Base-by-base conservation (phyloP, 1,140 invertebrate species). In the Schlechtendalia chinensis region DNA sequence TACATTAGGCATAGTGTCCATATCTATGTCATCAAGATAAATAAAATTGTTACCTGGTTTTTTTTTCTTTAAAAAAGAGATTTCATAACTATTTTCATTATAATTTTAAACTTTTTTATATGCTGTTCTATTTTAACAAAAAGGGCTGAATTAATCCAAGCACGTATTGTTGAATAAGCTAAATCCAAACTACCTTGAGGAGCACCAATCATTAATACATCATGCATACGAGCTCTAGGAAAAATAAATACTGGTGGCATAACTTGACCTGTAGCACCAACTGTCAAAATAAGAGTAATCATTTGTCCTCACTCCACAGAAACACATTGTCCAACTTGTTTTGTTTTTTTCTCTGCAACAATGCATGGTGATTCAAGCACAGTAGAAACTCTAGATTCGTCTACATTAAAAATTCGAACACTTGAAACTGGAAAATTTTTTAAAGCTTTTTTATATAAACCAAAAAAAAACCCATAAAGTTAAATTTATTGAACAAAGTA, bases 201-300 rank as follows among this genome's bases (percentile, higher is more conserved):
- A 14, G 27, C 59, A 63, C 27, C 27, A 17, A 63, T 29, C 59
- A 63, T 63, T 27, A 63, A 63, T n/a, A 14, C 14, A 27, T 63
- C 59, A 29, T 27, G 27, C 17, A 14, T n/a, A n/a, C 24, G 27
- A 63, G 59, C 27, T 75, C 84, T 56, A 11, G 85, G 83, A 71
- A 85, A 86, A 17, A 86, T 77, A 80, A 85, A 83, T 12, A 85
- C 56, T 24, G 84, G 85, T 39, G 85, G 84, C 11, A 86, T 45
- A 17, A 71, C 69, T 80, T 84, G 83, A 12, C 85, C 83, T 63
- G 63, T 61, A 50, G 85, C 85, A 83, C 81, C 83, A 0, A 85
- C 80, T 29, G 72, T 59, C 54, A 50, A 59, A 19, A 56, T 74
- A 45, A 84, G 69, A 16, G 84, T 86, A 11, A 85, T 83, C 11